A percentile compares a stretch with the other conserved stretches of the same genome.
These are phyloP conservation scores for Pantala flavescens DNA, from an alignment of 1,140 invertebrate genomes.

Conservation along the genomic window DNA sequence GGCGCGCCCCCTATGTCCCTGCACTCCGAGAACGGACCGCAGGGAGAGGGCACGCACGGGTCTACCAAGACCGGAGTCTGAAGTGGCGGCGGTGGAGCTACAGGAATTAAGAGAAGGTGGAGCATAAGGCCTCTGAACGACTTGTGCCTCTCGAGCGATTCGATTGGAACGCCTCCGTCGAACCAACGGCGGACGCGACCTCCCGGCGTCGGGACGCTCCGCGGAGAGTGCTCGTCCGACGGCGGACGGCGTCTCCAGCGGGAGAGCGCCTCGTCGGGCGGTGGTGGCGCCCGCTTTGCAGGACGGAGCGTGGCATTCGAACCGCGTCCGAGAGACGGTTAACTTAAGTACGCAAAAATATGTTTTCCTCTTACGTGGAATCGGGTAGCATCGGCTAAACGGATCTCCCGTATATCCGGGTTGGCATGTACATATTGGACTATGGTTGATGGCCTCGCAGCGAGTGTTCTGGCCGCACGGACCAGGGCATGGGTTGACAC, in stretches of 20 bases:
- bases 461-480: constrained; percentile 33
- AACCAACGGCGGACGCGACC: constrained; percentile 25
- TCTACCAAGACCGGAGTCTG: constrained; percentile 34
- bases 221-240: constrained; percentile 35
- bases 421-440: constrained; percentile 28
- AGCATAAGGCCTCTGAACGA: background rate
- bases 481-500: constrained; percentile 51
- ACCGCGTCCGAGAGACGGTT: background rate
- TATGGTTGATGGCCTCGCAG: constrained; percentile 28
- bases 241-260: constrained; percentile 32
- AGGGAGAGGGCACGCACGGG: constrained; percentile 46
- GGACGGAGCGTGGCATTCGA: background rate
- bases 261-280: constrained; percentile 27
- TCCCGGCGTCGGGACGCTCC: constrained; percentile 33
- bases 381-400: constrained; percentile 50
- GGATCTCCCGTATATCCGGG: constrained; percentile 53
- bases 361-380: constrained; percentile 43
- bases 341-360: background rate
- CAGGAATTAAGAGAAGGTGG: constrained; percentile 29
- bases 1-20: constrained; percentile 41
- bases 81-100: constrained; percentile 31
- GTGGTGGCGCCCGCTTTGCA: background rate
- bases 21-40: constrained; percentile 42
- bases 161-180: background rate
- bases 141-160: background rate